Evolutionary conservation across 1,140 invertebrate genomes (phyloP), one percentile per base, ranked within the genome.

Genomic region (Sminthurinus signatus): DNA sequence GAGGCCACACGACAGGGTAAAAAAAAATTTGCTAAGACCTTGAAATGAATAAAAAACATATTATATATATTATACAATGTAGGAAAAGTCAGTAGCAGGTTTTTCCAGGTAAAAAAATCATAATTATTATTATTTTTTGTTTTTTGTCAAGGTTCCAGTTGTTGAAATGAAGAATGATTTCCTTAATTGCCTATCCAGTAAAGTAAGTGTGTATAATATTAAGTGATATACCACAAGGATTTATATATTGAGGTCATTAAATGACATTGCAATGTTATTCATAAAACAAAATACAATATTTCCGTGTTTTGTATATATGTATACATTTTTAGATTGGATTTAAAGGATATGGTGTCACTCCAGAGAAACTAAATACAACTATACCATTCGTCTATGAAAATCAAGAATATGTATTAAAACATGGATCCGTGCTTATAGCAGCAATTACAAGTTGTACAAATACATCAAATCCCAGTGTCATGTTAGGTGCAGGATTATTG

Each of bases 361-460:
- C 79, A 1, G 85, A 88, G 0, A 87, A 88, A 72, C 73, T 89
- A 2, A 73, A 77, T 1, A 77, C 83, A 0, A 81, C 79, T 12
- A 86, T 85, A 0, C 85, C 85, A 66, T 91, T 98, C 75, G 81
- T 85, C 21, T 93, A 81, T 78, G 86, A 92, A 69, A 88, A 86
- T 1, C 81, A 86, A 65, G 85, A 91, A 70, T 96, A 95, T 75
- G 82, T 77, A n/a, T 79, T 98, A 23, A 82, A 76, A 1, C 95
- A 98, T 77, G 95, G 95, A 5, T 93, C 91, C 0, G 93, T 98
- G 12, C 88, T 99, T 19, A 97, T 98, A 71, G 93, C 94, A 0
- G 94, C 96, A 23, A 98, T 99, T 68, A 99, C 96, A 0, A 93
- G 89, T 46, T 98, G 96, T 78, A 99, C 96, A 17, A 99, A 99